Base-by-base conservation (phyloP, 1,140 invertebrate genomes). In the Drosophila watanabei region DNA sequence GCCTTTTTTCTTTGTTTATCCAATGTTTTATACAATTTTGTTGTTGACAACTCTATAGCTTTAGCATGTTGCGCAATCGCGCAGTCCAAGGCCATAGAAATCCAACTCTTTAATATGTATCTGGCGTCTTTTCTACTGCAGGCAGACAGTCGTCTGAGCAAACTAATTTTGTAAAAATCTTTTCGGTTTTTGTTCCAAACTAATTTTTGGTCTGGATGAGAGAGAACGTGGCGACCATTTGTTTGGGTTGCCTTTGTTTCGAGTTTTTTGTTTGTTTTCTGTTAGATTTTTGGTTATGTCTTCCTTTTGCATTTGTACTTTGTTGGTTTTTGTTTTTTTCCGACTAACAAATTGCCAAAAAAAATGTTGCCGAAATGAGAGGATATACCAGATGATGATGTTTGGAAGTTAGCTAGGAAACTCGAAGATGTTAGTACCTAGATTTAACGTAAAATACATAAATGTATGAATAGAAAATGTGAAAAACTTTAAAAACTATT, bases 111-210 rank as follows among this genome's bases (percentile, higher is more conserved):
- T 48, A 41, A 43, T 32, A 56, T 68, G 37, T 33, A 54, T 63
- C 33, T 39, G 30, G n/a, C 11, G 30, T 57, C 6, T 49, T 45
- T 63, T n/a, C 11, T 14, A 39, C 37, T 64, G 63, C 52, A 48
- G 45, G 11, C 24, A 32, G 7, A 4, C 52, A 11, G 49, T 18
- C 32, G 20, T 39, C 39, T 61, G 58, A 45, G 69, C 70, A 76
- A 69, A 84, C 83, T 87, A 87, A 87, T 87, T 87, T 87, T 61
- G 62, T 77, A 77, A 81, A 87, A 87, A 73, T 87, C 68, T 51
- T 78, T 66, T 75, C 56, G 41, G 35, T 60, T 73, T 80, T 77
- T 78, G 59, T 62, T 73, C 5, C 28, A 14, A 78, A 79, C 58
- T 68, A 82, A 80, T 82, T 77, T 80, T 75, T 69, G 45, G 48